Evolutionary conservation across 1,140 invertebrate genomes (phyloP).

Genomic region (Ptiloglossa arizonensis): DNA sequence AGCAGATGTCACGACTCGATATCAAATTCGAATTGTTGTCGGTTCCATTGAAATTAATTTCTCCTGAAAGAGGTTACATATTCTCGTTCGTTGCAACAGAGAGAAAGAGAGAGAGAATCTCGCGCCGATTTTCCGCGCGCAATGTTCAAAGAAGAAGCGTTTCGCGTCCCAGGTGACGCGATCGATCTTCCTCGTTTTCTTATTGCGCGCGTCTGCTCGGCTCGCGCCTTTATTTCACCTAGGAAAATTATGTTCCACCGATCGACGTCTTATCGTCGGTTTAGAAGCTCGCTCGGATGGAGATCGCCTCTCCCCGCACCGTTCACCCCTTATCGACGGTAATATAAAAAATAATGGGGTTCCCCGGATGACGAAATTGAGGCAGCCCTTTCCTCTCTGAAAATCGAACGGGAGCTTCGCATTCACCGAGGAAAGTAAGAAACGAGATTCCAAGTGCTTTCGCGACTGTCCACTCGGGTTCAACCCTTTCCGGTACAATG

Average conservation of each 20-base stretch:
- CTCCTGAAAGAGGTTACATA: no score
- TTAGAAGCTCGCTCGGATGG: not conserved
- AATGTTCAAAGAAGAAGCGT: not conserved
- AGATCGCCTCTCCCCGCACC: not conserved
- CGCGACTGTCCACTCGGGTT: not conserved
- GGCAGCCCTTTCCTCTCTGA: not conserved
- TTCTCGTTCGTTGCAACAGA: not conserved
- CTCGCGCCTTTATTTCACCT: not conserved
- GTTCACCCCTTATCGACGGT: not conserved
- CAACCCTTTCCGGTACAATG: no score
- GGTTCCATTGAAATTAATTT: no score
- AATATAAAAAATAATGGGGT: slow-evolving; percentile 12
- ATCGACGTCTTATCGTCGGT: slow-evolving; percentile 6
- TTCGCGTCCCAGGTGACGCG: not conserved
- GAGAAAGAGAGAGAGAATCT: no score
- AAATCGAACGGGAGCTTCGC: not conserved
- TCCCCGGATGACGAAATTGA: not conserved
- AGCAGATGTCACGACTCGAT: no score
- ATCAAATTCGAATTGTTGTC: no score
- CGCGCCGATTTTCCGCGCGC: not conserved
- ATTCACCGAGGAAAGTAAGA: not conserved
- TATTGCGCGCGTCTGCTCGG: slow-evolving; percentile 10
- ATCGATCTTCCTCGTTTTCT: not conserved
- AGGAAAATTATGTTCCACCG: not conserved
- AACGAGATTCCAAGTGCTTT: slow-evolving; percentile 3